Conservation (phyloP, 2,797 vertebrate species). For the Catostomus latipinnis region DNA sequence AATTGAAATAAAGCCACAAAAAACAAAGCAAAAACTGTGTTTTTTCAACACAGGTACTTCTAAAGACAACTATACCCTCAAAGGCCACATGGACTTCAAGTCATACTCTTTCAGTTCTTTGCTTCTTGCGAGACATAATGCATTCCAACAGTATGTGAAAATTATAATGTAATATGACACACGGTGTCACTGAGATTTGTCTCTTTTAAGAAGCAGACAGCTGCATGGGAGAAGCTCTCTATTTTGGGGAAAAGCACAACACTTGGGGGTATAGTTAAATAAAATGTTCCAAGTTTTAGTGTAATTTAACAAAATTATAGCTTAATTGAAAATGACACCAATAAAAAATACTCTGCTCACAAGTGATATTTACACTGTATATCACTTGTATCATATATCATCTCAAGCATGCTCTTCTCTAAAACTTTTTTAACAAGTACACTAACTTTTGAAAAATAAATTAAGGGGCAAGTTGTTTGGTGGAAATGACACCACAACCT, state of each 20-base stretch:
- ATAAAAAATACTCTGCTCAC: too few species aligned
- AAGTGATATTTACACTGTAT: too few species aligned
- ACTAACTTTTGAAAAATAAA: too few species aligned
- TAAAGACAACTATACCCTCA: background rate
- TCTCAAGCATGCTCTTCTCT: too few species aligned
- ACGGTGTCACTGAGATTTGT: constrained; percentile 51
- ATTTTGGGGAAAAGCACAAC: constrained; percentile 41
- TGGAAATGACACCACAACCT: too few species aligned
- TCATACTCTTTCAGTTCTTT: background rate
- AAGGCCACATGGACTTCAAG: background rate
- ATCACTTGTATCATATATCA: too few species aligned
- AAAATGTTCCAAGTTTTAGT: too few species aligned
- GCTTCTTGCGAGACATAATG: constrained; percentile 33
- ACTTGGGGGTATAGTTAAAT: constrained; percentile 3
- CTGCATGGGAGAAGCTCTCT: constrained; percentile 24
- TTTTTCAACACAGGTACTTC: background rate
- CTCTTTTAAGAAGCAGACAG: constrained; percentile 29
- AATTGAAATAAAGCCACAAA: background rate
- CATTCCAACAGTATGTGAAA: constrained; percentile 28
- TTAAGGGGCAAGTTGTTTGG: too few species aligned
- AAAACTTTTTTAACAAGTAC: too few species aligned
- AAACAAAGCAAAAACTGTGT: background rate
- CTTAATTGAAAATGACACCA: too few species aligned
- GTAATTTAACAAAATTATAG: too few species aligned
- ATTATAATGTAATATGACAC: constrained; percentile 49